phyloP scores from a whole-genome alignment of 1,140 invertebrate genomes.

The Bombyx mandarina region DNA sequence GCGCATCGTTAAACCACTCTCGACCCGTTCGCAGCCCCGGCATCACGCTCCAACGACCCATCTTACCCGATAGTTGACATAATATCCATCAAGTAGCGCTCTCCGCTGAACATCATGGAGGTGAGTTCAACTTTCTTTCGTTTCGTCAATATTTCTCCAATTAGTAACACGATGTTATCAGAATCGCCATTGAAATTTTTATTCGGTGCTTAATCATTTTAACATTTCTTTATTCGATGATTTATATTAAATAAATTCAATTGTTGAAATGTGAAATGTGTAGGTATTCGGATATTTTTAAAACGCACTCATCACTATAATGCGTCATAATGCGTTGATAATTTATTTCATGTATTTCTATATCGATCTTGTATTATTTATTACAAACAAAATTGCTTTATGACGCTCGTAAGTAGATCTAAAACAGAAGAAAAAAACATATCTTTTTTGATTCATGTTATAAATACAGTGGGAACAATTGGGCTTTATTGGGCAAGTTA shows the following conservation, averaged over 20 bases:
- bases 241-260: not conserved
- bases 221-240: not conserved
- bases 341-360: too few species aligned
- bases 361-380: too few species aligned
- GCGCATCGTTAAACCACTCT: slow-evolving; percentile 29
- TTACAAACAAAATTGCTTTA: too few species aligned
- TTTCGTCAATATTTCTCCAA: not conserved
- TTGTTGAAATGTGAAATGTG: too few species aligned
- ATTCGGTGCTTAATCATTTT: not conserved
- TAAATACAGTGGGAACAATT: too few species aligned
- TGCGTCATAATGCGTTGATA: too few species aligned
- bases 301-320: too few species aligned
- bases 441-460: too few species aligned
- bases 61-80: not conserved
- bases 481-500: too few species aligned
- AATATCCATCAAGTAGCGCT: not conserved
- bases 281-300: too few species aligned
- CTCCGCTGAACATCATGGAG: slow-evolving; percentile 1
- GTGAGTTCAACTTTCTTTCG: not conserved
- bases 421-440: too few species aligned
- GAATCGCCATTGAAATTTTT: not conserved
- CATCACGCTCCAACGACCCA: slow-evolving; percentile 1
- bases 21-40: slow-evolving; percentile 6
- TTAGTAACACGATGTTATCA: not conserved
- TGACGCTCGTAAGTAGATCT: too few species aligned